These are phyloP conservation scores for Metallyticus violacea DNA, from an alignment of 2,888 invertebrate genomes.

Conservation along the genomic window DNA sequence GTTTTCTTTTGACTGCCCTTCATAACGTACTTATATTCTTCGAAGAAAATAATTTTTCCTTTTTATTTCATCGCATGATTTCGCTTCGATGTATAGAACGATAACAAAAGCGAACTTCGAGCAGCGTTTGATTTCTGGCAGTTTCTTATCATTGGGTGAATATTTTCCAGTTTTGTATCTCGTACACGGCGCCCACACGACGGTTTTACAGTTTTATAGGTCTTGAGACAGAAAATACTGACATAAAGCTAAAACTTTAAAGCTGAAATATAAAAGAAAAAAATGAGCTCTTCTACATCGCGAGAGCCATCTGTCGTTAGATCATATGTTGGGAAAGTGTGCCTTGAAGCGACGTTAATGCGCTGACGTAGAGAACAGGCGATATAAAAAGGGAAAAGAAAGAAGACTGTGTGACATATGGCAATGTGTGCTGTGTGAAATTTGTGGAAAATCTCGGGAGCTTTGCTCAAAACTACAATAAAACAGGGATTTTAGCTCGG, in stretches of 20 bases:
- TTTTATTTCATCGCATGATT: background rate
- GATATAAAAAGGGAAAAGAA: background rate
- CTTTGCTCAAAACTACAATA: background rate
- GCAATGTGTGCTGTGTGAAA: background rate
- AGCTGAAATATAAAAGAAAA: background rate
- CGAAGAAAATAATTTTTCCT: too few species aligned
- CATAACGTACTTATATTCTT: too few species aligned
- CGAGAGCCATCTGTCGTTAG: background rate
- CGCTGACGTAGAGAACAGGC: background rate
- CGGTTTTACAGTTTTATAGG: background rate
- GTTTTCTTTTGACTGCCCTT: too few species aligned
- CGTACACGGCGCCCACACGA: background rate
- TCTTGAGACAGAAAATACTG: background rate
- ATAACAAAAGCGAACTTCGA: background rate
- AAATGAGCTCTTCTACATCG: background rate
- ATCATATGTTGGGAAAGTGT: too few species aligned
- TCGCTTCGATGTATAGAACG: background rate
- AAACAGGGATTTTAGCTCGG: background rate
- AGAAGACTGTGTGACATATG: too few species aligned
- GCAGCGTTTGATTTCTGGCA: too few species aligned
- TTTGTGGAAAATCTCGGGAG: background rate
- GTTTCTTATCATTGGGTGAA: too few species aligned
- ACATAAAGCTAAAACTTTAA: background rate
- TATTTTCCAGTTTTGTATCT: too few species aligned
- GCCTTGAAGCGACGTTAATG: background rate